Base-by-base conservation (phyloP, 2,797 vertebrate genomes). In the Malacoctenus gilli region DNA sequence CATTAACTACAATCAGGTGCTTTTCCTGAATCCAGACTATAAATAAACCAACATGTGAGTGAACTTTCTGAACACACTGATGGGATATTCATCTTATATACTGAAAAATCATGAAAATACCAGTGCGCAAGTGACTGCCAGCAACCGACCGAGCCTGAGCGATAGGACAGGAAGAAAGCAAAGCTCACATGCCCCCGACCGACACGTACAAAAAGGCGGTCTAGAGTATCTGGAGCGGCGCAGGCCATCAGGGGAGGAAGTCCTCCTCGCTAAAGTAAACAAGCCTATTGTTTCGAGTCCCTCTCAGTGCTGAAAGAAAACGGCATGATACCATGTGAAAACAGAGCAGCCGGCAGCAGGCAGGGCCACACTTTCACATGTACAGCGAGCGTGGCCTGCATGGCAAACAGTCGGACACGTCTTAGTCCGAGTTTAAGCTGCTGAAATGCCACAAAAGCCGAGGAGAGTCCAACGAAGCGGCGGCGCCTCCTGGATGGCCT, bases 231-330 rank as follows among this genome's bases (percentile, higher is more conserved):
- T 57, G 15, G 32, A 54, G 31, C 49, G 49, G 54, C 66, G 63
- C 25, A 65, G 53, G 50, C 58, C 1, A 21, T 16, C 58, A 72
- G 51, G 36, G 75, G 30, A 82, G 68, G 79, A 87, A 79, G 70
- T 38, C 55, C 69, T 60, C 38, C 35, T 0, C 3, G 63, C 61
- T 67, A 55, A 81, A 69, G 56, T 79, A 76, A 86, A 83, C 74
- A 80, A 67, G 64, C 28, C 53, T 52, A 68, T 60, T 50, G 35
- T 66, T 50, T 62, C 63, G 68, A 75, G 77, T 60, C 72, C 58
- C 13, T 5, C 50, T 58, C 14, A 3, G 43, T 13, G n/a, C 57
- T 11, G 28, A 61, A 42, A 59, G 59, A 59, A 30, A 47, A 22
- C 42, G 25, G 39, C 49, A 36, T 22, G 20, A 35, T 34, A 1